phyloP scores from a whole-genome alignment of 2,113 vertebrate genomes.

The Aythya baeri region DNA sequence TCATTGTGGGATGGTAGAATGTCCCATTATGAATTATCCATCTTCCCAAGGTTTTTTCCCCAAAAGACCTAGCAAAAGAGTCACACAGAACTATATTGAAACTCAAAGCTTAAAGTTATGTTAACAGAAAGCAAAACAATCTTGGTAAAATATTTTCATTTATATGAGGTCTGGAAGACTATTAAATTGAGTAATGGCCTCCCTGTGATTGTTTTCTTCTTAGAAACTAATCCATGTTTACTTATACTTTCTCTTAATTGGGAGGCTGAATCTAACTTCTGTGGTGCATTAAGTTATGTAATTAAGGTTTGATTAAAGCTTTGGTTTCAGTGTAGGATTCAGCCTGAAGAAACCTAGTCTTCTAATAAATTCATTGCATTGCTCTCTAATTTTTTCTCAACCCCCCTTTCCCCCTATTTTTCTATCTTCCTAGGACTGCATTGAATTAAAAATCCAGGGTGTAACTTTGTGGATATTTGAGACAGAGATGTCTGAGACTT shows the following conservation, averaged over 20 bases:
- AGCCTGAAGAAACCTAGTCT: not conserved
- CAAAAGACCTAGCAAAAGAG: not conserved
- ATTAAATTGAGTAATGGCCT: not conserved
- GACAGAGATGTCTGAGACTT: slow-evolving; percentile 15
- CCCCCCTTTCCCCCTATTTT: not conserved
- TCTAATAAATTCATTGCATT: not conserved
- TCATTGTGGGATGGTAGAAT: not conserved
- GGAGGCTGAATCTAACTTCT: slow-evolving; percentile 18
- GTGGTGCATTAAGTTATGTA: slow-evolving; percentile 26
- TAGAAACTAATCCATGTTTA: slow-evolving; percentile 23
- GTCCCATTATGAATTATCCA: not conserved
- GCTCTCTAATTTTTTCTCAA: slow-evolving; percentile 18
- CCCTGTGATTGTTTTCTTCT: not conserved
- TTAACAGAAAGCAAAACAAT: not conserved
- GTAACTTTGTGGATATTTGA: slow-evolving; percentile 15
- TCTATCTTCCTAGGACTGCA: not conserved
- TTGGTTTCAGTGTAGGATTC: slow-evolving; percentile 24
- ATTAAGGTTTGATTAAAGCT: slow-evolving; percentile 52
- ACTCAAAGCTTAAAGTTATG: not conserved
- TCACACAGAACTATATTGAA: not conserved
- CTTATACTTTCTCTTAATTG: slow-evolving; percentile 27
- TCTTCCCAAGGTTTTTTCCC: not conserved
- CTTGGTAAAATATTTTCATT: slow-evolving; percentile 40
- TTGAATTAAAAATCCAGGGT: slow-evolving; percentile 32
- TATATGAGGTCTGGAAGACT: not conserved